phyloP scores from a whole-genome alignment of 2,888 invertebrate species.

The Drosophila meridionalis region DNA sequence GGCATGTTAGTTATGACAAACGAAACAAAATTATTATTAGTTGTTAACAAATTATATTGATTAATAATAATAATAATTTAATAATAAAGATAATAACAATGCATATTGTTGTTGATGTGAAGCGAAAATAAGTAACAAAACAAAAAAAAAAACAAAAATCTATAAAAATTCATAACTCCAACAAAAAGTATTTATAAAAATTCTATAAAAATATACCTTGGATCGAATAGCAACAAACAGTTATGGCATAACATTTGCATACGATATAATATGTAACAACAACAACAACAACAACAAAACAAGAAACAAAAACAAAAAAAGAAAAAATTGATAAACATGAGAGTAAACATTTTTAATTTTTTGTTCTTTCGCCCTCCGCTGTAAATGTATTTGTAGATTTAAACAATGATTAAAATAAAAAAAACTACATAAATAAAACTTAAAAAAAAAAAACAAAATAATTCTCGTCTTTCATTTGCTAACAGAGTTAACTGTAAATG shows the following conservation, averaged over 20 bases:
- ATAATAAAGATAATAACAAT: conserved; percentile 42
- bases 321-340: conserved; percentile 68
- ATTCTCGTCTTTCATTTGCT: not conserved
- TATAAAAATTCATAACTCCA: conserved; percentile 55
- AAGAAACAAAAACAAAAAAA: conserved; percentile 29
- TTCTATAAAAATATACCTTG: conserved; percentile 67
- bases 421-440: conserved; percentile 82
- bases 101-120: conserved; percentile 70
- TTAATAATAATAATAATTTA: conserved; percentile 56
- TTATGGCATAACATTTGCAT: conserved; percentile 58
- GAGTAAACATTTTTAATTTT: conserved; percentile 82
- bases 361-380: conserved; percentile 85
- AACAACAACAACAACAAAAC: conserved; percentile 60
- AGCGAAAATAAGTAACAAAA: conserved; percentile 43
- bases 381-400: conserved; percentile 85
- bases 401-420: conserved; percentile 84
- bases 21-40: conserved; percentile 75
- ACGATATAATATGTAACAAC: conserved; percentile 59
- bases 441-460: conserved; percentile 52
- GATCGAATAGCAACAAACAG: conserved; percentile 48
- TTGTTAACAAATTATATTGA: conserved; percentile 80
- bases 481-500: not conserved
- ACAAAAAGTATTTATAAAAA: conserved; percentile 72
- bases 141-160: conserved; percentile 38
- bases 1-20: conserved; percentile 82